phyloP scores from a whole-genome alignment of 2,888 invertebrate genomes.

The Dynastes hyllus region DNA sequence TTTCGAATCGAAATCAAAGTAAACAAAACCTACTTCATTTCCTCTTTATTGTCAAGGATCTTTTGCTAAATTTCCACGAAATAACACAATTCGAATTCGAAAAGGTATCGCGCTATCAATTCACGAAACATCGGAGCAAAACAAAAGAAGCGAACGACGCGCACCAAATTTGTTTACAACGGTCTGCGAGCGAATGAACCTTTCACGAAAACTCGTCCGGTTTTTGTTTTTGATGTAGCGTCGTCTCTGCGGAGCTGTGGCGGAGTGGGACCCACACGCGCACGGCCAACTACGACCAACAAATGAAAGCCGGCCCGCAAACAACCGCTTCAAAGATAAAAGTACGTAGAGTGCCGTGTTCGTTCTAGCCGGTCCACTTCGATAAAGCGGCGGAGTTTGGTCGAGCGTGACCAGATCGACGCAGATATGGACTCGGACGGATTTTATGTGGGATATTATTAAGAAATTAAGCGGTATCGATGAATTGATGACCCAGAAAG shows the following conservation, averaged over 20 bases:
- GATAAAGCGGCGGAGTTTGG: conserved; percentile 54
- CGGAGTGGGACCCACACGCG: conserved; percentile 19
- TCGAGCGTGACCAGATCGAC: conserved; percentile 20
- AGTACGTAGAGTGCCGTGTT: conserved; percentile 64
- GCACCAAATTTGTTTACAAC: conserved; percentile 36
- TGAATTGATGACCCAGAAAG: conserved; percentile 12
- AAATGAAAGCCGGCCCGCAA: conserved; percentile 64
- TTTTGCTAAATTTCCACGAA: background rate
- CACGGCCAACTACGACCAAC: conserved; percentile 58
- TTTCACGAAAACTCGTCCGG: background rate
- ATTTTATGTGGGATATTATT: conserved; percentile 17
- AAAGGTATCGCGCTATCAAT: background rate
- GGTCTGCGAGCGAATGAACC: conserved; percentile 28
- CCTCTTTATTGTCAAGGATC: background rate
- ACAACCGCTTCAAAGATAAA: conserved; percentile 66
- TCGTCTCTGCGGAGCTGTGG: background rate
- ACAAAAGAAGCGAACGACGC: conserved; percentile 21
- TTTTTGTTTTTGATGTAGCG: background rate
- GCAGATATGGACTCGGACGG: background rate
- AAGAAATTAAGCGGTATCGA: conserved; percentile 31
- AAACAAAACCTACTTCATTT: conserved; percentile 1
- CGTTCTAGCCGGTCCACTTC: conserved; percentile 57
- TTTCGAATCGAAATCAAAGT: background rate
- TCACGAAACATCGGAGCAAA: conserved; percentile 10
- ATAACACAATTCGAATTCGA: background rate